Evolutionary conservation across 1,140 invertebrate genomes (phyloP), one percentile per base, ranked within the genome.

Genomic region (Dendroctonus valens): DNA sequence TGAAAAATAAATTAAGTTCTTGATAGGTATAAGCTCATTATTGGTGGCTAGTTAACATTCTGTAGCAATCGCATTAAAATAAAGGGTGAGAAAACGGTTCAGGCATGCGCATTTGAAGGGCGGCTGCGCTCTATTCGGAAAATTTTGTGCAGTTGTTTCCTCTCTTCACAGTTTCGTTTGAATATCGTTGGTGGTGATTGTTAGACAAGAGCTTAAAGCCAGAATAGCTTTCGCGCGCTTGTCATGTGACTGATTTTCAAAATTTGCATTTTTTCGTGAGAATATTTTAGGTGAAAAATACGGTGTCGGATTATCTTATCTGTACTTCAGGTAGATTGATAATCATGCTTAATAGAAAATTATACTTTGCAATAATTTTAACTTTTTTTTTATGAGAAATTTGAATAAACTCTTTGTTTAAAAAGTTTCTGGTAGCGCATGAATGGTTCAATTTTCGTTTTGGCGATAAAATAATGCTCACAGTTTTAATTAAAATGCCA

Each of bases 21-120:
- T 66, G 59, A 62, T 68, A 69, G 63, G 59, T 72, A 64, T 68
- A 69, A 69, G 58, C 66, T 70, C 60, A 70, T 72, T 72, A 72
- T 72, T 70, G 69, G 64, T 67, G 59, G 62, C 61, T 68, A 69
- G 69, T 72, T 72, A 72, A 69, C 69, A 72, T 70, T 70, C 71
- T 72, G 65, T 69, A 70, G 67, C 71, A 69, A 72, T 72, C 69
- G 67, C 64, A 72, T 72, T 72, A 72, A 70, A 72, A 70, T 72
- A 72, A 72, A 63, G 71, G 67, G 67, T 67, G 69, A 70, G 71
- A 70, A 70, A 70, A 62, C 53, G 62, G 66, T 49, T 46, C 59
- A 65, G 60, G 66, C 69, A 58, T 64, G 71, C 71, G 71, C 63
- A 46, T 59, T 62, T 7, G 2, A 11, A 15, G 46, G 48, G 62